phyloP scores from a whole-genome alignment of 1,140 invertebrate genomes.

The Papilio dardanus region DNA sequence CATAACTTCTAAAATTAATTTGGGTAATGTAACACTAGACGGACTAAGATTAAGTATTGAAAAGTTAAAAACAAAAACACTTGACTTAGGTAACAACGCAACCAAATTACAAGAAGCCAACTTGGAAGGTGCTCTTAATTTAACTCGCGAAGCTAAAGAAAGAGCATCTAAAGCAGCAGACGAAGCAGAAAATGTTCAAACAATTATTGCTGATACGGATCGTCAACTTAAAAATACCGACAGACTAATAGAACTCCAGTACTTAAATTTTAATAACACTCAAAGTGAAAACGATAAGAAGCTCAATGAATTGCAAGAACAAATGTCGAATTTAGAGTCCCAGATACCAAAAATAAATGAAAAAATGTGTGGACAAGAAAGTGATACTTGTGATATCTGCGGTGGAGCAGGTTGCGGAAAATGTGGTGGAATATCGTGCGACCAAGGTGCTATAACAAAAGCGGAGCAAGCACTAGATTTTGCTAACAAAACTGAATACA shows the following conservation, averaged over 20 bases:
- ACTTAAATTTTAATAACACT: conserved; percentile 87
- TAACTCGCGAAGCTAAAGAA: conserved; percentile 92
- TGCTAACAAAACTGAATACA: conserved; percentile 91
- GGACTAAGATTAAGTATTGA: conserved; percentile 89
- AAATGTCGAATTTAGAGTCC: conserved; percentile 86
- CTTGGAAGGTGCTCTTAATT: conserved; percentile 96
- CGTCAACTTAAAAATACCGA: conserved; percentile 92
- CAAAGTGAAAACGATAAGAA: conserved; percentile 87
- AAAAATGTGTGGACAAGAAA: conserved; percentile 93
- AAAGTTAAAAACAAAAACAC: conserved; percentile 88
- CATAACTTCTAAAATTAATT: conserved; percentile 89
- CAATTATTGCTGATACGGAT: conserved; percentile 89
- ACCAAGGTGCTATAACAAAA: conserved; percentile 93
- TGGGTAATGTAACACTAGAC: conserved; percentile 90
- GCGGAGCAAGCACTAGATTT: conserved; percentile 92
- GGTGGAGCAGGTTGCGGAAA: conserved; percentile 96
- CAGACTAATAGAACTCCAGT: conserved; percentile 88
- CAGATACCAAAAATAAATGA: conserved; percentile 93
- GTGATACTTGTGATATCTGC: conserved; percentile 95
- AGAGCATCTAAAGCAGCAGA: conserved; percentile 87
- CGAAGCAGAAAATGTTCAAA: conserved; percentile 84
- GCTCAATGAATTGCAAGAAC: conserved; percentile 83
- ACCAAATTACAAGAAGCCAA: conserved; percentile 96
- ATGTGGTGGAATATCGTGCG: conserved; percentile 96
- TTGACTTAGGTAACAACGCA: conserved; percentile 91